Evolutionary conservation across 2,888 invertebrate species (phyloP).

Genomic region (Luffia ferchaultella): DNA sequence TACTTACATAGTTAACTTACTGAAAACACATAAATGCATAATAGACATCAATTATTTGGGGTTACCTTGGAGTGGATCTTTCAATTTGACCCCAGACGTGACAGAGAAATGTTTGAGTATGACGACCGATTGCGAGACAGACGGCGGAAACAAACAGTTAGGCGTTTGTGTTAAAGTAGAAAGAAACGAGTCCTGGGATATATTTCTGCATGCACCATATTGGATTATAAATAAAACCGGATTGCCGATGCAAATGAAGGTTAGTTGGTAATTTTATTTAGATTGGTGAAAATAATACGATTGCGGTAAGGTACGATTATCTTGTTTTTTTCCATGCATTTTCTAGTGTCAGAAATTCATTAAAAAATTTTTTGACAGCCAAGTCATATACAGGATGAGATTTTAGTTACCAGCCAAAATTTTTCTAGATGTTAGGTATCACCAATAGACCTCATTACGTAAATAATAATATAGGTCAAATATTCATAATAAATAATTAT

Average conservation of each 20-base stretch:
- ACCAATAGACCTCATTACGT: no score
- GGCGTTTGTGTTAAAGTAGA: conserved; percentile 73
- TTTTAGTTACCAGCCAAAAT: no score
- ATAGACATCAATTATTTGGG: conserved; percentile 70
- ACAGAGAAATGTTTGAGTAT: conserved; percentile 72
- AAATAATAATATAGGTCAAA: no score
- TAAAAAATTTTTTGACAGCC: no score
- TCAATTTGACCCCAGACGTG: conserved; percentile 72
- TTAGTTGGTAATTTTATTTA: conserved; percentile 24
- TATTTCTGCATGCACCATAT: conserved; percentile 80
- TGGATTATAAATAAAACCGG: conserved; percentile 93
- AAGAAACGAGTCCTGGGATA: conserved; percentile 68
- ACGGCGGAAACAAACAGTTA: conserved; percentile 70
- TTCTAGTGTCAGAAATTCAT: not conserved
- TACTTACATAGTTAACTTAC: conserved; percentile 72
- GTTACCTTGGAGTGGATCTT: conserved; percentile 73
- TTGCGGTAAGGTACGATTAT: no score
- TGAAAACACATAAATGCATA: conserved; percentile 57
- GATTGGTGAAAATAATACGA: no score
- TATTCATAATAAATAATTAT: no score
- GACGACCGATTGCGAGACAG: conserved; percentile 72
- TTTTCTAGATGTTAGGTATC: no score
- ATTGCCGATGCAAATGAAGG: conserved; percentile 81
- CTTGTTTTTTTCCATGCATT: not conserved
- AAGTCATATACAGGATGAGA: no score